These are phyloP conservation scores for Cryptotis parvus DNA, from an alignment of 2,113 vertebrate species.

Conservation along the genomic window DNA sequence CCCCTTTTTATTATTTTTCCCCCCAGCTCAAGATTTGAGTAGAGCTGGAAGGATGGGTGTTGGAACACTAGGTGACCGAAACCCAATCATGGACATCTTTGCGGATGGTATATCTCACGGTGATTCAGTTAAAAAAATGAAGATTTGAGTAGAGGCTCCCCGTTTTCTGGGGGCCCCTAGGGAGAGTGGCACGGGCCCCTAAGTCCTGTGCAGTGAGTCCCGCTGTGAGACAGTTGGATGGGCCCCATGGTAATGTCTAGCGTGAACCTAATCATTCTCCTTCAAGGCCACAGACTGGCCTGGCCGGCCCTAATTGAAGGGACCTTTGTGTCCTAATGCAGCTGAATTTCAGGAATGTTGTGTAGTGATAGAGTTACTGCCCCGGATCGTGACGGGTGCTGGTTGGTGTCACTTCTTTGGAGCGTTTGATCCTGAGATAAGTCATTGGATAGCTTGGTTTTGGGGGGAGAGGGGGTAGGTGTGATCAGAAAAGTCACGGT, in stretches of 20 bases:
- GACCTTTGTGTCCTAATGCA: conserved; percentile 53
- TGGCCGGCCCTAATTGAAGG: conserved; percentile 46
- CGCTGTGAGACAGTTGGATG: no score
- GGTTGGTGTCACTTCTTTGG: not conserved
- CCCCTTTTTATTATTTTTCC: not conserved
- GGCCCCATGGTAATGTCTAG: no score
- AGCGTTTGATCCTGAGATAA: not conserved
- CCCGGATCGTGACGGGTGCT: not conserved
- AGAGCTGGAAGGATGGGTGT: no score
- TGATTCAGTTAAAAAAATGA: no score
- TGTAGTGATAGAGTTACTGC: conserved; percentile 25
- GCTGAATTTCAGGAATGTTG: conserved; percentile 25
- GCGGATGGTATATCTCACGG: no score
- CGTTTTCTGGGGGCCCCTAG: not conserved
- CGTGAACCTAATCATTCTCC: not conserved
- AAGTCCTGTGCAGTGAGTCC: not conserved
- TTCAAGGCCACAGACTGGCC: conserved; percentile 1
- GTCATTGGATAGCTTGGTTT: not conserved
- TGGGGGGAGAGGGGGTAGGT: not conserved
- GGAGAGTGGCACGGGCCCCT: not conserved
- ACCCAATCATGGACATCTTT: no score
- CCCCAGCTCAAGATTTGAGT: not conserved
- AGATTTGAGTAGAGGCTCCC: not conserved
- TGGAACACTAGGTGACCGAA: no score
- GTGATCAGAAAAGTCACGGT: conserved; percentile 35